Percentiles rank a stretch among this genome's conserved stretches.
Evolutionary conservation across 2,888 invertebrate species (phyloP).

Genomic region (Spilosoma lubricipeda): DNA sequence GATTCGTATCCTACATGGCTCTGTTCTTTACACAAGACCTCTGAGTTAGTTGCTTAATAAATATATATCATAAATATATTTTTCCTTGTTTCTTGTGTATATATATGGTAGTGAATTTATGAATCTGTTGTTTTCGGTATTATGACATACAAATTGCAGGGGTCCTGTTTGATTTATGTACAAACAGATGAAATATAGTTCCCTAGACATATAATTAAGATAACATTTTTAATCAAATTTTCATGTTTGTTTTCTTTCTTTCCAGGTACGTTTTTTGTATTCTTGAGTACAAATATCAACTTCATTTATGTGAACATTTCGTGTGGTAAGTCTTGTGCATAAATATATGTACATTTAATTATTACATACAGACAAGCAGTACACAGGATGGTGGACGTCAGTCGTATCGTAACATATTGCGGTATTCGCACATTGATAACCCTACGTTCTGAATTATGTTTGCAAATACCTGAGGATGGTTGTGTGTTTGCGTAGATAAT

Average conservation of each 20-base stretch:
- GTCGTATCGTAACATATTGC: neutral
- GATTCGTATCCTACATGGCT: neutral
- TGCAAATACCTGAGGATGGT: neutral
- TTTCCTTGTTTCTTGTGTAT: slow-evolving; percentile 32
- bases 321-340: neutral
- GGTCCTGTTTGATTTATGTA: slow-evolving; percentile 21
- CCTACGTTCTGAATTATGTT: neutral
- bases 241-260: slow-evolving; percentile 7
- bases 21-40: neutral
- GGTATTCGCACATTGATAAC: neutral
- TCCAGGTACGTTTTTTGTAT: slow-evolving; percentile 19
- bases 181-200: slow-evolving; percentile 22
- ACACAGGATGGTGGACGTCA: neutral
- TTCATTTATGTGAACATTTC: neutral
- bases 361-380: neutral
- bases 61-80: slow-evolving; percentile 31
- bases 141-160: slow-evolving; percentile 29
- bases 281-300: neutral
- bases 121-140: slow-evolving; percentile 43
- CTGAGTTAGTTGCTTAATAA: neutral
- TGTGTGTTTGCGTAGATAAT: neutral
- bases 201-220: neutral
- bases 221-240: neutral
- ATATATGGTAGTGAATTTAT: slow-evolving; percentile 37
- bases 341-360: neutral